Conservation (phyloP, 2,797 vertebrate genomes). For the Pseudomugil gertrudae region DNA sequence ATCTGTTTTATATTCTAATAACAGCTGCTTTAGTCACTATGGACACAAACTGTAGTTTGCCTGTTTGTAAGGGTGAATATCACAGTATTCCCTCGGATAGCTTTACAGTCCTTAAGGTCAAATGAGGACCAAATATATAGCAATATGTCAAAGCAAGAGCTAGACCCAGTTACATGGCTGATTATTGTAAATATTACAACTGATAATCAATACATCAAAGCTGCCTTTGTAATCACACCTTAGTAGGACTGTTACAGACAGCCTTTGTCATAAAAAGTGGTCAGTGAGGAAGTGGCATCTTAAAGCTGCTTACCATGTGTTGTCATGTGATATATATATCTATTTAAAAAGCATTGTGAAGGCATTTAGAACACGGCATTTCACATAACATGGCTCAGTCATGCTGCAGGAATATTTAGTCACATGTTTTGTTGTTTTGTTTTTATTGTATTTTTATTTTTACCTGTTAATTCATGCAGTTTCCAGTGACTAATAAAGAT, state of each 20-base stretch:
- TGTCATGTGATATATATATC: constrained; percentile 17
- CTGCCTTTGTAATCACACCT: constrained; percentile 81
- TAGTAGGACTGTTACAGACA: constrained; percentile 60
- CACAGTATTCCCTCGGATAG: constrained; percentile 60
- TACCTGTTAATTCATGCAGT: not conserved
- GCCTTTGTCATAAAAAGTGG: constrained; percentile 66
- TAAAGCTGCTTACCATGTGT: constrained; percentile 46
- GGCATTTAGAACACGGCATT: constrained; percentile 12
- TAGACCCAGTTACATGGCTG: constrained; percentile 76
- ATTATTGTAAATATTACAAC: constrained; percentile 86
- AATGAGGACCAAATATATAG: constrained; percentile 76
- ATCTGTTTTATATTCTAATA: not conserved
- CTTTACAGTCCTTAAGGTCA: constrained; percentile 75
- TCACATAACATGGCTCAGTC: constrained; percentile 14
- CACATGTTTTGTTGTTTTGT: too few relatives aligned
- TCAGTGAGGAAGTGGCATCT: constrained; percentile 66
- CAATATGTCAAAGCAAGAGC: constrained; percentile 73
- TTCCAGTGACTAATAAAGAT: not conserved
- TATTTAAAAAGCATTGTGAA: constrained; percentile 48
- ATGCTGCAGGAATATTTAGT: constrained; percentile 1
- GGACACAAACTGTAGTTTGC: constrained; percentile 37
- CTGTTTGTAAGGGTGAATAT: constrained; percentile 64
- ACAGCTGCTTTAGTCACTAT: constrained; percentile 16
- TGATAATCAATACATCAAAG: constrained; percentile 83
- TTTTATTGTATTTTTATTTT: not conserved